Percentiles rank a stretch among this genome's conserved stretches.
Evolutionary conservation across 2,888 invertebrate species (phyloP).

Genomic region (Drosophila testacea): DNA sequence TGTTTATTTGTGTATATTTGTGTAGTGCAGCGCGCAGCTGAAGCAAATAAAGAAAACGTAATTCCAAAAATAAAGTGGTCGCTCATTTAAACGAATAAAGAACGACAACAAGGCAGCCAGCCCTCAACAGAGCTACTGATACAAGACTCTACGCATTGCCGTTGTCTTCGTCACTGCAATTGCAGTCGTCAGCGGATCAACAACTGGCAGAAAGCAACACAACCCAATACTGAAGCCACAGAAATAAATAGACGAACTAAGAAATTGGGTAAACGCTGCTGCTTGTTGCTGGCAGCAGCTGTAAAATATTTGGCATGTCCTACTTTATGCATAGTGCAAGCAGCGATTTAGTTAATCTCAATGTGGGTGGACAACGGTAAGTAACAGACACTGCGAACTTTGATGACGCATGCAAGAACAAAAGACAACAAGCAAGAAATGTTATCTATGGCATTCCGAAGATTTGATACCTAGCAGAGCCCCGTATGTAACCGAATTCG

Average conservation of each 20-base stretch:
- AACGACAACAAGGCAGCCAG: conserved; percentile 15
- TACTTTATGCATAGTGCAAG: conserved; percentile 81
- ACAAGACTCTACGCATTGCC: not conserved
- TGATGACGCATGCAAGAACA: conserved; percentile 71
- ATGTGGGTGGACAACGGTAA: conserved; percentile 97
- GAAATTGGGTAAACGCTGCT: conserved; percentile 23
- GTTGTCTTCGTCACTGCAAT: conserved; percentile 39
- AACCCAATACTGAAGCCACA: conserved; percentile 48
- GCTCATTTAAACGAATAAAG: conserved; percentile 62
- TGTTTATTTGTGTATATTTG: conserved; percentile 26
- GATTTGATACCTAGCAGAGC: too few relatives aligned
- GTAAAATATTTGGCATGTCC: conserved; percentile 71
- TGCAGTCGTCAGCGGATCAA: conserved; percentile 57
- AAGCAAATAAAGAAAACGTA: conserved; percentile 52
- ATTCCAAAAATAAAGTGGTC: conserved; percentile 72
- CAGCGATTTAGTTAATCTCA: conserved; percentile 93
- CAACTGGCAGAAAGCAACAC: conserved; percentile 23
- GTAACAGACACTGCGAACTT: conserved; percentile 36
- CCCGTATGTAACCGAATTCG: too few relatives aligned
- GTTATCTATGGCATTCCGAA: too few relatives aligned
- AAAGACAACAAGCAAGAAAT: not conserved
- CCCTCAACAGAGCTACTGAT: conserved; percentile 34
- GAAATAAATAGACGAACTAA: conserved; percentile 23
- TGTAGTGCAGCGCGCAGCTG: conserved; percentile 42
- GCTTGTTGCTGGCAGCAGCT: conserved; percentile 30